A percentile compares a stretch with the other conserved stretches of the same genome.
Evolutionary conservation across 2,113 vertebrate genomes (phyloP).

Genomic region (Cyprinus carpio): DNA sequence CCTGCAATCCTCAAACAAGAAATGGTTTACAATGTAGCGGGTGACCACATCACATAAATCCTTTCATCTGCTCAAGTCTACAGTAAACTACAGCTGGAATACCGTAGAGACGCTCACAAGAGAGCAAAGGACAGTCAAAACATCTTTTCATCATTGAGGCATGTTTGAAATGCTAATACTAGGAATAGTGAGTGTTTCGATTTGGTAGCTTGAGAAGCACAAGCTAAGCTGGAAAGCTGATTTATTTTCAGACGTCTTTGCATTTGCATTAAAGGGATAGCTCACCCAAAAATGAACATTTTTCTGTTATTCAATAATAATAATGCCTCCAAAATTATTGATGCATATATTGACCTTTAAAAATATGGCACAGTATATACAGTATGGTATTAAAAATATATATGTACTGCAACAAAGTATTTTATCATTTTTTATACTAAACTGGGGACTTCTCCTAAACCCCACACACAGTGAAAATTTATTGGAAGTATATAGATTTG

Average conservation of each 20-base stretch:
- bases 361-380: too few relatives aligned
- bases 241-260: neutral
- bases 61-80: neutral
- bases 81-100: neutral
- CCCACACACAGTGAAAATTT: neutral
- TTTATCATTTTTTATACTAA: neutral
- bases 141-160: slow-evolving; percentile 1
- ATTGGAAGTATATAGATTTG: too few relatives aligned
- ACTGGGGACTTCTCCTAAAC: neutral
- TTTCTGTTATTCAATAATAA: too few relatives aligned
- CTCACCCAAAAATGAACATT: neutral
- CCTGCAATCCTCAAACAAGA: neutral
- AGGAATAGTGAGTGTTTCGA: neutral
- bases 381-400: too few relatives aligned
- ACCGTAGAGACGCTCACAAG: neutral
- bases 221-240: neutral
- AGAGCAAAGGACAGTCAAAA: neutral
- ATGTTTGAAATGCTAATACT: slow-evolving; percentile 18
- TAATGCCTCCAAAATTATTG: too few relatives aligned
- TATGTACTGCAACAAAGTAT: too few relatives aligned
- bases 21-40: neutral
- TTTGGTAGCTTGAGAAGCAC: neutral
- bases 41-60: slow-evolving; percentile 29
- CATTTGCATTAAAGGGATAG: neutral
- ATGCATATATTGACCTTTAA: too few relatives aligned